Evolutionary conservation across 2,797 vertebrate genomes (phyloP).

Genomic region (Sebastes flavidus): DNA sequence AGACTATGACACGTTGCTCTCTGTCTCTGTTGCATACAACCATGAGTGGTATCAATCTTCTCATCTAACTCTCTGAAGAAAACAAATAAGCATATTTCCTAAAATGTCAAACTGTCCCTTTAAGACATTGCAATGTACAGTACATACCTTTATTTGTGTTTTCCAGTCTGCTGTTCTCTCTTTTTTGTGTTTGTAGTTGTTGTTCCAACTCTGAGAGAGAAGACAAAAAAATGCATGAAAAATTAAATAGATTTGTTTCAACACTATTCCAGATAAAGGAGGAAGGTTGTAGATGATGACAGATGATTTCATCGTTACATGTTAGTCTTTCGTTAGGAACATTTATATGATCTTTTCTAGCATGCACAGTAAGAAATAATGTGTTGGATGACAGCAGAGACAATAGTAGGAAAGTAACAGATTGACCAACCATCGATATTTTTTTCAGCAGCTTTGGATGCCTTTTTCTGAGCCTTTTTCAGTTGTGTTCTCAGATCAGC

Average conservation of each 20-base stretch:
- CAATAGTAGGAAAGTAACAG: background rate
- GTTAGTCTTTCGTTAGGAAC: background rate
- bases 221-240: background rate
- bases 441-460: background rate
- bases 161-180: conserved; percentile 28
- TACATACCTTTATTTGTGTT: conserved; percentile 41
- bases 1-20: fast-evolving
- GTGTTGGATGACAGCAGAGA: background rate
- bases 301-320: background rate
- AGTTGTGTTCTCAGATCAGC: conserved; percentile 30
- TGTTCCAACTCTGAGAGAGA: conserved; percentile 44
- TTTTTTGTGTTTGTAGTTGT: conserved; percentile 20
- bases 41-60: background rate
- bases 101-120: background rate
- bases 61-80: background rate
- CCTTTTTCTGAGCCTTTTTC: background rate
- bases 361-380: background rate
- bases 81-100: background rate
- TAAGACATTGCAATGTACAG: background rate
- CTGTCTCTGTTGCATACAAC: background rate
- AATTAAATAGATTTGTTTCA: background rate
- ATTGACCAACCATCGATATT: conserved; percentile 16
- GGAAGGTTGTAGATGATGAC: background rate
- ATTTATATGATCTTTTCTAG: background rate
- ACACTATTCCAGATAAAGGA: background rate